Evolutionary conservation across 2,888 invertebrate genomes (phyloP), one percentile per base, ranked within the genome.

Genomic region (Melitaea athalia): DNA sequence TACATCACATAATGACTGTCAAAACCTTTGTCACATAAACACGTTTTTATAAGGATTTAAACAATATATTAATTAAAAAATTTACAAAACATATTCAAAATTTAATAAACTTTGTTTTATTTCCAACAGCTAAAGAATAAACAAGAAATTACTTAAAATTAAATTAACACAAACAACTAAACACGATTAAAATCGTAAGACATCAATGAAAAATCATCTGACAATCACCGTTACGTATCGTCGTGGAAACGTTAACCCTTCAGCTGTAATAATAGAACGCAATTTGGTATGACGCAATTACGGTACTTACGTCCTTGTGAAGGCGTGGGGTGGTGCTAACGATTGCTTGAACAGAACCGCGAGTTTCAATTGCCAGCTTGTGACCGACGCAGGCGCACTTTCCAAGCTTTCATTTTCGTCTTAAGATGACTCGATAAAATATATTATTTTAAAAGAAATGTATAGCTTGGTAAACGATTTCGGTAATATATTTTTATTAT

Each of bases 321-420:
- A 43, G 77, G 76, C 85, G 86, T 86, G 85, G 86, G 82, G 85
- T 77, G 78, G 64, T 74, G 76, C 74, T 73, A 77, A 77, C 82
- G 85, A 89, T 88, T 88, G 90, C 91, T 70, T 53, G 68, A 76
- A 74, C 67, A 64, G 78, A 75, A 86, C 89, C 89, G 91, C 82
- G 87, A 84, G 77, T 86, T 91, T 92, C 91, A 90, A 92, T 89
- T 85, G 86, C 79, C 74, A 77, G 75, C 77, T 79, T 76, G 83
- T 80, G 76, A 79, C 79, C 85, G 81, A 79, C 85, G 85, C 85
- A 83, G 73, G 85, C 88, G 87, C 91, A 92, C 89, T 90, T 88
- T 91, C 91, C 87, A 81, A 83, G 83, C 84, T 88, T 89, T 90
- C 88, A 84, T 89, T 91, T 89, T 91, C 88, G 80, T 86, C 82